A percentile compares a stretch with the other conserved stretches of the same genome.
Evolutionary conservation across 53 echinoderm and acorn worm species (phyloP).

Genomic region (Henricia sp.): DNA sequence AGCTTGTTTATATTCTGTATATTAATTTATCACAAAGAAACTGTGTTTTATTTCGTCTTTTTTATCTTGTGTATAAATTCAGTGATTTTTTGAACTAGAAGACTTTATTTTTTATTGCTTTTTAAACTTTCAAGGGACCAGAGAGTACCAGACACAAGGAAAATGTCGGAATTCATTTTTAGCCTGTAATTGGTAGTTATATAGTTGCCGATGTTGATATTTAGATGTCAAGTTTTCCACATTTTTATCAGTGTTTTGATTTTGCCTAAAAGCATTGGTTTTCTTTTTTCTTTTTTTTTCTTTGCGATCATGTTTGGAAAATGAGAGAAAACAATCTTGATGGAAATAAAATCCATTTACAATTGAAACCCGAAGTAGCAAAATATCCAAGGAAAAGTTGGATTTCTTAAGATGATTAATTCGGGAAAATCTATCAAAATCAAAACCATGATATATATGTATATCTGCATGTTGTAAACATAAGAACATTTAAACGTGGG

Average conservation of each 20-base stretch:
- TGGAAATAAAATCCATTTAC: too few species aligned
- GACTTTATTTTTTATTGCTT: slow-evolving; percentile 26
- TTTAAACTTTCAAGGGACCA: not conserved
- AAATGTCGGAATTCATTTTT: not conserved
- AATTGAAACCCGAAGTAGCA: too few species aligned
- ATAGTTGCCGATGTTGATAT: not conserved
- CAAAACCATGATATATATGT: too few species aligned
- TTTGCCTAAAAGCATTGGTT: not conserved
- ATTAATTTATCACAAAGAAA: slow-evolving; percentile 51
- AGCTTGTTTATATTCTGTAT: slow-evolving; percentile 57
- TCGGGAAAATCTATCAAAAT: too few species aligned
- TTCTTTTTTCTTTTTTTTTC: not conserved
- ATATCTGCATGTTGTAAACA: too few species aligned
- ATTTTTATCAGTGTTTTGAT: not conserved
- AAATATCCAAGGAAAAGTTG: too few species aligned
- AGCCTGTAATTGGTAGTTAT: not conserved
- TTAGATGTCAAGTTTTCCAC: not conserved
- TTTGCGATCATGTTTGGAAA: not conserved
- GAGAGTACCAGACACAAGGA: not conserved
- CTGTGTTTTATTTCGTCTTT: slow-evolving; percentile 27
- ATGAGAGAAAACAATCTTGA: not conserved
- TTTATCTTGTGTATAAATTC: slow-evolving; percentile 54
- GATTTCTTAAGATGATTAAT: too few species aligned
- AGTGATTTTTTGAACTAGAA: not conserved
- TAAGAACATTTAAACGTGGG: too few species aligned